These are phyloP conservation scores for Hippocampus abdominalis DNA, from an alignment of 2,113 vertebrate species.

Conservation along the genomic window DNA sequence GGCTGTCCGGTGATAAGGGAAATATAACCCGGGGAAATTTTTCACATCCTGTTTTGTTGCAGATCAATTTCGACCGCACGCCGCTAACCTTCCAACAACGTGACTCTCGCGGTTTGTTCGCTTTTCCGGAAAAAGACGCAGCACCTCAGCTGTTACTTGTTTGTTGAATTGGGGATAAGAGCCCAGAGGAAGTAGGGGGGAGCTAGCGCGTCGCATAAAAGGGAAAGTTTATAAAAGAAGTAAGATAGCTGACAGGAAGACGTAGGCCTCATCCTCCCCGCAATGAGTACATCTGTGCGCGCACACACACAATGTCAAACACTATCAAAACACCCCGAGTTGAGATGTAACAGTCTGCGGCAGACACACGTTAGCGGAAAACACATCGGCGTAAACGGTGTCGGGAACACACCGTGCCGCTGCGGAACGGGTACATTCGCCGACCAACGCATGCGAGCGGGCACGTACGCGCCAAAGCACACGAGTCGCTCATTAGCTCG, in stretches of 20 bases:
- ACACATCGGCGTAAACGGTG: conserved; percentile 31
- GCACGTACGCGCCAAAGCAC: not conserved
- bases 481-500: conserved; percentile 9
- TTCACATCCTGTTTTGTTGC: conserved; percentile 24
- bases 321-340: conserved; percentile 47
- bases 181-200: conserved; percentile 3
- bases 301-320: conserved; percentile 10
- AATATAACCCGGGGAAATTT: conserved; percentile 16
- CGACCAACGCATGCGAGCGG: not conserved
- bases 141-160: conserved; percentile 77
- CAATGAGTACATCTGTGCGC: conserved; percentile 51
- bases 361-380: conserved; percentile 20
- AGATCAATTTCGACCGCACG: not conserved
- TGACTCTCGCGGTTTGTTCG: conserved; percentile 12
- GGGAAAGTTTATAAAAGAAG: conserved; percentile 9
- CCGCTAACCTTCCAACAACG: conserved; percentile 49
- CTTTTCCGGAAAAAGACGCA: conserved; percentile 35
- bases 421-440: not conserved
- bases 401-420: conserved; percentile 25
- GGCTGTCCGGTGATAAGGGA: not conserved
- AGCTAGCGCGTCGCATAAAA: conserved; percentile 4
- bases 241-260: conserved; percentile 65
- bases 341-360: conserved; percentile 22
- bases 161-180: conserved; percentile 24
- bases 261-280: conserved; percentile 13